Percentiles rank a stretch among this genome's conserved stretches.
Conservation (phyloP, 2,113 vertebrate genomes). For the Alaudala cheleensis region DNA sequence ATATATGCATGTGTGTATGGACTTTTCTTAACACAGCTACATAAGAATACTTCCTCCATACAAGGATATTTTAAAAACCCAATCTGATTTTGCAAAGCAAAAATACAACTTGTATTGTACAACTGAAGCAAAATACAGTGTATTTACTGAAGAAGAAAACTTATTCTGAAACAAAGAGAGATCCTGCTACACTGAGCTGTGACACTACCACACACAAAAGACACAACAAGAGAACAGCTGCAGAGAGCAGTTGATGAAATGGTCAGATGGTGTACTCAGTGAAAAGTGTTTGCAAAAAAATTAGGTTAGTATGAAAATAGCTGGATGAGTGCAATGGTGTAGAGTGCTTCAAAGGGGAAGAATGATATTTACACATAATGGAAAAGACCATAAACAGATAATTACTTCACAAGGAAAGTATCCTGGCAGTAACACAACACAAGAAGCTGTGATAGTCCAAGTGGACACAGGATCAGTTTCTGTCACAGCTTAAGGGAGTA, state of each 20-base stretch:
- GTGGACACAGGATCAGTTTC: not conserved
- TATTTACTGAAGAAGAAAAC: not conserved
- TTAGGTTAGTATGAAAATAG: not conserved
- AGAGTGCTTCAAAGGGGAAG: not conserved
- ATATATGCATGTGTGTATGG: accelerated
- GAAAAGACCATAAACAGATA: not conserved
- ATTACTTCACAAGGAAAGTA: not conserved
- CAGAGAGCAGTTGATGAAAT: not conserved
- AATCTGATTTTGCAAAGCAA: not conserved
- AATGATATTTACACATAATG: not conserved
- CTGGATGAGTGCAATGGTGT: not conserved
- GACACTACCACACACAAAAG: not conserved
- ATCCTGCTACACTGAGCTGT: not conserved
- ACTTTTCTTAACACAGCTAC: not conserved
- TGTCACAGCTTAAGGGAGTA: not conserved
- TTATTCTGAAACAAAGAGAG: not conserved
- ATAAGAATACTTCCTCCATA: not conserved
- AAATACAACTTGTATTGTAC: not conserved
- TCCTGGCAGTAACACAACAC: not conserved
- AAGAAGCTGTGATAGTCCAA: not conserved
- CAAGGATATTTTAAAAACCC: not conserved
- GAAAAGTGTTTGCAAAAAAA: not conserved
- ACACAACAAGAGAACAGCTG: not conserved
- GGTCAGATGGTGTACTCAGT: not conserved
- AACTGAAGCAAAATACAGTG: not conserved